A percentile compares a stretch with the other conserved stretches of the same genome.
Evolutionary conservation across 2,797 vertebrate genomes (phyloP).

Genomic region (Lophura swinhoii): DNA sequence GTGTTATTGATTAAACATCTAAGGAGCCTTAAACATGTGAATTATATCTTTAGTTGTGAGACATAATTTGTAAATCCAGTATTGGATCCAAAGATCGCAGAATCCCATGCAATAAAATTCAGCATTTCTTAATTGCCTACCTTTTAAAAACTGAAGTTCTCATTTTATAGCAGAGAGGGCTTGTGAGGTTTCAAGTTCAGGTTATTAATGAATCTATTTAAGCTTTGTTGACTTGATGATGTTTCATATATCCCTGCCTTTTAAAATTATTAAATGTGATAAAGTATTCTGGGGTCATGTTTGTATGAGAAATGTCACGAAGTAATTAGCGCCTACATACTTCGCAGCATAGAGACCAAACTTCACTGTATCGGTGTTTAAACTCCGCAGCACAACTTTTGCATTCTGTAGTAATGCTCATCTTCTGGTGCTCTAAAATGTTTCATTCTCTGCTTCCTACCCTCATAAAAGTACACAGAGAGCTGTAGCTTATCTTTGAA

Average conservation of each 20-base stretch:
- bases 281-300: not conserved
- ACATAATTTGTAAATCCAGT: not conserved
- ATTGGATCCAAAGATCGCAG: not conserved
- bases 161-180: not conserved
- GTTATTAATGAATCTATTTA: not conserved
- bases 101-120: not conserved
- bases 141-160: not conserved
- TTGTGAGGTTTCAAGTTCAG: not conserved
- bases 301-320: constrained; percentile 13
- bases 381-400: not conserved
- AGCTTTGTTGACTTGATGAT: not conserved
- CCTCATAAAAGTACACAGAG: constrained; percentile 53
- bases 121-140: not conserved
- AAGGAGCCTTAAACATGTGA: not conserved
- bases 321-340: not conserved
- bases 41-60: constrained; percentile 13
- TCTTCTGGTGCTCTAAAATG: constrained; percentile 36
- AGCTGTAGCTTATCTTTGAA: constrained; percentile 58
- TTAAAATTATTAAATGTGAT: not conserved
- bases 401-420: not conserved
- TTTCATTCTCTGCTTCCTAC: constrained; percentile 35
- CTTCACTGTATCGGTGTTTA: constrained; percentile 12
- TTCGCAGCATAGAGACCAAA: not conserved
- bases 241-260: not conserved
- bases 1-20: constrained; percentile 38